phyloP scores from a whole-genome alignment of 2,797 vertebrate genomes.

The Sebastes minor region DNA sequence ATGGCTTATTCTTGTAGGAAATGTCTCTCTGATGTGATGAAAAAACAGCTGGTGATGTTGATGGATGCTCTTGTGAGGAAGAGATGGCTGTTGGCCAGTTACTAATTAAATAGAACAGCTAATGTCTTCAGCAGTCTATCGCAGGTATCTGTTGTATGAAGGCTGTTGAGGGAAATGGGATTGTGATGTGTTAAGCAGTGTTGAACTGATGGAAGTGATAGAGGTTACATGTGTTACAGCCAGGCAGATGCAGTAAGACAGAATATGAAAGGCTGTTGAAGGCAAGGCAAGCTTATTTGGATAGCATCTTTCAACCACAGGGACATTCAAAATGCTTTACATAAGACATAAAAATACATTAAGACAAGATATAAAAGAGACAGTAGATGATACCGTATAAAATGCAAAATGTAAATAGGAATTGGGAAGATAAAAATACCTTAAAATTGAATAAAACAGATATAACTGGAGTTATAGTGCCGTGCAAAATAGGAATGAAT shows the following conservation, averaged over 20 bases:
- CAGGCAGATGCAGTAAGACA: background rate
- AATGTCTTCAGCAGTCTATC: background rate
- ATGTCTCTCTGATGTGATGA: background rate
- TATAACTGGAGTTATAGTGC: background rate
- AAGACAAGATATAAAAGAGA: background rate
- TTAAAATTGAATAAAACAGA: background rate
- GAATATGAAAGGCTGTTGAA: background rate
- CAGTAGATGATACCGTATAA: background rate
- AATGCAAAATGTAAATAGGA: background rate
- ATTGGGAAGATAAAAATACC: background rate
- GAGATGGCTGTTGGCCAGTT: background rate
- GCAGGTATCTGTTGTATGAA: background rate
- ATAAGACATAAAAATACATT: background rate
- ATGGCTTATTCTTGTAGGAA: background rate
- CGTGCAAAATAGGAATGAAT: too few species aligned
- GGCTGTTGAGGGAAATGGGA: background rate
- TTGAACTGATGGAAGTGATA: background rate
- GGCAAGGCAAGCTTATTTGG: background rate
- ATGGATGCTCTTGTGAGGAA: background rate
- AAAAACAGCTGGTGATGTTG: slow-evolving; percentile 13
- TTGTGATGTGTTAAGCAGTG: background rate
- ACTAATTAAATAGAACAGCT: background rate
- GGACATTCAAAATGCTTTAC: background rate
- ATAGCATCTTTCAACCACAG: background rate
- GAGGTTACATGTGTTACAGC: background rate